A percentile compares a stretch with the other conserved stretches of the same genome.
Evolutionary conservation across 2,797 vertebrate genomes (phyloP).

Genomic region (Clarias fuscus): DNA sequence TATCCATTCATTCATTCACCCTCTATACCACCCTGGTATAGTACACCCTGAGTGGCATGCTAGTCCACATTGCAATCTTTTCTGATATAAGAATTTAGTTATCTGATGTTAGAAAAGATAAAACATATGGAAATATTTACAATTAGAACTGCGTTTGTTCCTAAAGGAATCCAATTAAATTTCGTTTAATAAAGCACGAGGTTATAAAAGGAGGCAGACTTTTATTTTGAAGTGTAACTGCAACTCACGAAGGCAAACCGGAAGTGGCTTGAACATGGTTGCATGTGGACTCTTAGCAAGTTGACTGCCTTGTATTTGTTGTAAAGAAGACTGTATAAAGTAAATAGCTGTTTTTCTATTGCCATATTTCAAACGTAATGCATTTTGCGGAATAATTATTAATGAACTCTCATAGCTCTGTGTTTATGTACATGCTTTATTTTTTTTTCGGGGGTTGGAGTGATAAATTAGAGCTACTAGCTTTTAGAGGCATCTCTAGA

Average conservation of each 20-base stretch:
- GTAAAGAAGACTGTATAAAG: neutral
- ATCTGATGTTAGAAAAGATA: neutral
- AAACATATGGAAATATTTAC: neutral
- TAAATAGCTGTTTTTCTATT: neutral
- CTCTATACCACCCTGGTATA: no score
- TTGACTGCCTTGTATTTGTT: constrained; percentile 1
- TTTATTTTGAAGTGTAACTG: constrained; percentile 40
- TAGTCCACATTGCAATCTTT: neutral
- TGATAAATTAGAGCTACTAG: neutral
- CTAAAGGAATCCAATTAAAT: neutral
- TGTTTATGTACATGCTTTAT: neutral
- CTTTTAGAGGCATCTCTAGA: neutral
- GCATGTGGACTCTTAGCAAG: constrained; percentile 36
- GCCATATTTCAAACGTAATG: neutral
- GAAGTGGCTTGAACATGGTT: constrained; percentile 7
- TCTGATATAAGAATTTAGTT: neutral
- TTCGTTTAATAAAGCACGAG: neutral
- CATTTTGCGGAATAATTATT: neutral
- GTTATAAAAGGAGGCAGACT: neutral
- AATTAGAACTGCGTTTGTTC: neutral
- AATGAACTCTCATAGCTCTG: neutral
- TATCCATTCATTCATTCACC: neutral
- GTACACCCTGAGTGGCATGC: neutral
- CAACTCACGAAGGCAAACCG: neutral
- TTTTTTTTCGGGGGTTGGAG: neutral